Base-by-base conservation (phyloP, 2,888 invertebrate genomes). In the Drosophila ezoana region DNA sequence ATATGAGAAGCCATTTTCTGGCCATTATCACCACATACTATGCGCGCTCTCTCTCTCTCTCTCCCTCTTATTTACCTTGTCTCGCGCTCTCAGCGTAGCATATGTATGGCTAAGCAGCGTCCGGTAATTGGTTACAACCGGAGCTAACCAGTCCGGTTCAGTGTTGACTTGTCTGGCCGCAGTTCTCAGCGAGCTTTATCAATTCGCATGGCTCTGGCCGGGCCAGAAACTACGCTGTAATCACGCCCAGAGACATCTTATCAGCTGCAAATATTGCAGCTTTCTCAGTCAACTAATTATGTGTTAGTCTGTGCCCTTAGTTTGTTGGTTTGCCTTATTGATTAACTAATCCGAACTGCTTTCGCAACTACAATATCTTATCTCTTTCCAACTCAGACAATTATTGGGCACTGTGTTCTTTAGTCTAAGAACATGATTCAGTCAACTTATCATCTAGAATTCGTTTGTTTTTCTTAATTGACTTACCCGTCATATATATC, bases 91-190 rank as follows among this genome's bases (percentile, higher is more conserved):
- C 33, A 35, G 35, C 5, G 6, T 48, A n/a, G 20, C 33, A 20
- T 16, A 35, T 48, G 33, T 33, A 44, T 23, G 54, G 18, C 40
- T 56, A 23, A 44, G 38, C 45, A 32, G 23, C 52, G 44, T 61
- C 76, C 72, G 65, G 64, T 48, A 76, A 67, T 86, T 81, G 79
- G 81, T 75, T 85, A 69, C 75, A 78, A 76, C 83, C 67, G 72
- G 74, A 76, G 51, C 74, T 86, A 88, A 80, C 86, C 79, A 80
- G 88, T 82, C 79, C 67, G 54, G 48, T 20, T 72, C 61, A 59
- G 87, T 68, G 56, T 47, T 43, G 60, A 43, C 57, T 61, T 45
- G 76, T 45, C 41, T 47, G 40, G 70, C 52, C 56, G 14, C 59
- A 14, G 48, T 57, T 41, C 35, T 33, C 20, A 4, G 35, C 52